Evolutionary conservation across 2,113 vertebrate genomes (phyloP).

Genomic region (Entosphenus tridentatus): DNA sequence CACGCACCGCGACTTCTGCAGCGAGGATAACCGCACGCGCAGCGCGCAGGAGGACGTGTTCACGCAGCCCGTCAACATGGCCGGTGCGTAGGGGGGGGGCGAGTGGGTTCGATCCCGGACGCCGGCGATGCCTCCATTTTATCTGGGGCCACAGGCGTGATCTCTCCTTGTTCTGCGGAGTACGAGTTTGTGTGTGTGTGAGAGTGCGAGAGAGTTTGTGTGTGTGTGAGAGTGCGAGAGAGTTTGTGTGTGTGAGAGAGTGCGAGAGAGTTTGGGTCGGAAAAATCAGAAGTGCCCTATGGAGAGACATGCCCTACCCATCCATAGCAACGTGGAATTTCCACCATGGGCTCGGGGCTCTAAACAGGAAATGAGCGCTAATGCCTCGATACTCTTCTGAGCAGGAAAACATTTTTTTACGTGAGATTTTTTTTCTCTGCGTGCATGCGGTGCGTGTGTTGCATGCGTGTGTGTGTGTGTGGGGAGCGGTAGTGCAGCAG

Average conservation of each 20-base stretch:
- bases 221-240: neutral
- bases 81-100: slow-evolving; percentile 29
- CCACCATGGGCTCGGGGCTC: no score
- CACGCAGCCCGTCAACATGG: slow-evolving; percentile 71
- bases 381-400: no score
- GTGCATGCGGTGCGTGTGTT: no score
- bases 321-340: neutral
- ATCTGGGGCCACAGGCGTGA: neutral
- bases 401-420: no score
- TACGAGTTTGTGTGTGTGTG: neutral
- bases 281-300: neutral
- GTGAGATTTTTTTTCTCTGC: no score
- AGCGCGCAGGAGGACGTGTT: slow-evolving; percentile 62
- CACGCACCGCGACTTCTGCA: slow-evolving; percentile 35
- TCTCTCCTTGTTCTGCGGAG: slow-evolving; percentile 5
- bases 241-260: no score
- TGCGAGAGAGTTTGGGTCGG: neutral
- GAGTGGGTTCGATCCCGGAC: neutral
- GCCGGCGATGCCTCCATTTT: slow-evolving; percentile 8
- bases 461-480: no score
- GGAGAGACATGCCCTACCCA: neutral
- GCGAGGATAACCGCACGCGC: slow-evolving; percentile 77
- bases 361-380: no score
- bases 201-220: neutral
- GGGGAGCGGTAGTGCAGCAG: no score